Evolutionary conservation across 2,797 vertebrate species (phyloP), one percentile per base, ranked within the genome.

Genomic region (Antrozous pallidus): DNA sequence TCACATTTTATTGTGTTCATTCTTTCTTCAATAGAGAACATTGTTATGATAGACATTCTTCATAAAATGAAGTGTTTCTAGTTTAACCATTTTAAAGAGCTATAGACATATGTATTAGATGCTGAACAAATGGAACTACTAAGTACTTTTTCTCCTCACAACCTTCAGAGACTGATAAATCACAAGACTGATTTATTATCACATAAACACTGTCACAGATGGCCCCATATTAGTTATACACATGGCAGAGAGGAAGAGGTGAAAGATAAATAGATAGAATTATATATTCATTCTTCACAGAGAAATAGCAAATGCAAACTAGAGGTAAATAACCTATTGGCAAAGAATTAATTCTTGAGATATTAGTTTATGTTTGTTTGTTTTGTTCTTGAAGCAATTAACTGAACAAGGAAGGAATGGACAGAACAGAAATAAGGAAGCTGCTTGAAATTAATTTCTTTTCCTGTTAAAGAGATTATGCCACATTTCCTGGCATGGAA

Each of bases 341-440:
- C 75, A 14, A 85, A 84, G 16, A 94, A 84, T 90, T 74, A 38
- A 26, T 93, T 88, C 49, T 94, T 79, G 40, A 65, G 6, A 33
- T 70, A 31, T 70, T 90, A 67, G 6, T 40, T 85, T 31, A 20
- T 88, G 20, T 49, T 88, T 88, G 3, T 4, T 13, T n/a, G 47
- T 40, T 71, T 82, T 36, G 24, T 49, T 40, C 28, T 83, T 94
- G 17, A 79, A 90, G 36, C 22, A 77, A 71, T 36, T 33, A 78
- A 61, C 5, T 81, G 54, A 18, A 14, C 20, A 54, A 13, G 42
- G n/a, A 85, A 58, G 6, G 4, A 17, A 83, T 87, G 49, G 5
- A 5, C 2, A 73, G 12, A 80, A 70, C 8, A 73, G 17, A 83
- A 56, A n/a, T 28, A 70, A 83, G 79, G 3, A 63, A 87, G 17